Evolutionary conservation across 2,113 vertebrate species (phyloP).

Genomic region (Tenrec ecaudatus): DNA sequence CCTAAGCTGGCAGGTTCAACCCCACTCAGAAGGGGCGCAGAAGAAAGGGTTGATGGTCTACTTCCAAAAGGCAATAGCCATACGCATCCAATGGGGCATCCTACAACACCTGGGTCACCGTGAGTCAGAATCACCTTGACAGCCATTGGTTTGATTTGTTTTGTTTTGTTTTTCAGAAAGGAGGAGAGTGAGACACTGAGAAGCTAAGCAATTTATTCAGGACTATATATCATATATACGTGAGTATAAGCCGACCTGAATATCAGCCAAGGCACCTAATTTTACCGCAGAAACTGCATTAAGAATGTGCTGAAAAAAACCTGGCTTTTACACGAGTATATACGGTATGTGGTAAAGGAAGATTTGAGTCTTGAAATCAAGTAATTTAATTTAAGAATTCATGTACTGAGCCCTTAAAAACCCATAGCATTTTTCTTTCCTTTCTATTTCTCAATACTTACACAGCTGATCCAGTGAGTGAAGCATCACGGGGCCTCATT

Average conservation of each 20-base stretch:
- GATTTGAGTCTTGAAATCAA: neutral
- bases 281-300: too few relatives aligned
- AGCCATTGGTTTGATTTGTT: neutral
- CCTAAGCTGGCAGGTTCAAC: neutral
- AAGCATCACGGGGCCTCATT: too few relatives aligned
- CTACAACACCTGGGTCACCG: neutral
- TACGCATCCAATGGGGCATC: neutral
- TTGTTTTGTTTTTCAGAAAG: neutral
- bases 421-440: too few relatives aligned
- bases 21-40: neutral
- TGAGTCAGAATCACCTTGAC: too few relatives aligned
- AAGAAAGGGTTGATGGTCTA: neutral
- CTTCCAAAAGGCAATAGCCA: neutral
- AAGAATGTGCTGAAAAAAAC: too few relatives aligned
- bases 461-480: too few relatives aligned
- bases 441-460: too few relatives aligned
- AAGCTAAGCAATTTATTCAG: neutral
- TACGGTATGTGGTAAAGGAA: neutral
- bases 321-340: too few relatives aligned
- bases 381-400: neutral
- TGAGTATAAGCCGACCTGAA: too few relatives aligned
- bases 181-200: neutral
- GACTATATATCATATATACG: too few relatives aligned
- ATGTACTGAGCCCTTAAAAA: neutral
- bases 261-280: too few relatives aligned